Conservation (phyloP, 2,888 invertebrate species). For the Monopis laevigella region DNA sequence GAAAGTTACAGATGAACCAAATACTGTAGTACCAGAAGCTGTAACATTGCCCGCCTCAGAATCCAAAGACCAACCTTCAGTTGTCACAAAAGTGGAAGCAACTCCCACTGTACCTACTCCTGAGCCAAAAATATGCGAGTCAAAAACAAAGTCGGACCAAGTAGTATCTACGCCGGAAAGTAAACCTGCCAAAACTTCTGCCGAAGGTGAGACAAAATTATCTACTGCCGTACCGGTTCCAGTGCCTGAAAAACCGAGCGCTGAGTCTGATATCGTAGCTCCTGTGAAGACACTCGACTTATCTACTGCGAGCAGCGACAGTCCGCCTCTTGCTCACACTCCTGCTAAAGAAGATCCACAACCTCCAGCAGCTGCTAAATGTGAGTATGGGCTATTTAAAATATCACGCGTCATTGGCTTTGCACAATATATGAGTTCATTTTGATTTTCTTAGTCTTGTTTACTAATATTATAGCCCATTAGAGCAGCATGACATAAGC, state of each 20-base stretch:
- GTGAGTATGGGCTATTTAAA: slow-evolving; percentile 37
- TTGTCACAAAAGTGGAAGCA: slow-evolving; percentile 17
- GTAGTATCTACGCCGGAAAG: slow-evolving; percentile 1
- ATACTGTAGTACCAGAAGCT: slow-evolving; percentile 16
- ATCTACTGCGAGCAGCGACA: slow-evolving; percentile 31
- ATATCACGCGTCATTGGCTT: slow-evolving; percentile 35
- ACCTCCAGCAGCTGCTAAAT: slow-evolving; percentile 43
- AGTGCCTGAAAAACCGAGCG: slow-evolving; percentile 7
- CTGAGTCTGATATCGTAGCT: slow-evolving; percentile 17
- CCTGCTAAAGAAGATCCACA: slow-evolving; percentile 48
- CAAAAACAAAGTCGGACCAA: background rate
- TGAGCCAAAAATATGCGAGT: background rate
- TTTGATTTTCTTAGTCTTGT: slow-evolving; percentile 38
- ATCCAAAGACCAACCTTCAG: slow-evolving; percentile 20
- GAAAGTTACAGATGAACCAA: slow-evolving; percentile 15
- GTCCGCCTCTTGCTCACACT: slow-evolving; percentile 50
- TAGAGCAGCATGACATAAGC: slow-evolving; percentile 6
- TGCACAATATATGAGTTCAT: slow-evolving; percentile 56
- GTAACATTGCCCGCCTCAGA: background rate
- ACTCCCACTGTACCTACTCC: background rate
- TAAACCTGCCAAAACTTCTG: background rate
- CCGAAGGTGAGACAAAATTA: slow-evolving; percentile 4
- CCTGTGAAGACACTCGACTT: slow-evolving; percentile 23
- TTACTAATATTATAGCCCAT: slow-evolving; percentile 8
- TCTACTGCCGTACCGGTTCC: slow-evolving; percentile 1